These are phyloP conservation scores for Paracentrotus lividus DNA, from an alignment of 53 echinoderm and acorn worm species.

Conservation along the genomic window DNA sequence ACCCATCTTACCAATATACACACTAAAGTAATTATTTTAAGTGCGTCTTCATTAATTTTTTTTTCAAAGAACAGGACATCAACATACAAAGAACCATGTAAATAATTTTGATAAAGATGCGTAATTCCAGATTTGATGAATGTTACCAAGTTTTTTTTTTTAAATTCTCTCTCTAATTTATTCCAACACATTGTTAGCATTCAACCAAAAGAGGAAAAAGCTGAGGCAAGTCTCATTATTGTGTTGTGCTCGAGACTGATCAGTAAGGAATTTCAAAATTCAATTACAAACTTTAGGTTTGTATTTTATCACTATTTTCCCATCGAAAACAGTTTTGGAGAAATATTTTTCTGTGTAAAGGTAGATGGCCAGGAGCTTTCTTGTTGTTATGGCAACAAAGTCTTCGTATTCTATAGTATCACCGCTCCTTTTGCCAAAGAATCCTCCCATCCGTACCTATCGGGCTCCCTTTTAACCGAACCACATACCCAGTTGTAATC, in stretches of 20 bases:
- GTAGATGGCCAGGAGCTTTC: not conserved
- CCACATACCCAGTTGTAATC: constrained; percentile 61
- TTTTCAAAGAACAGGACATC: not conserved
- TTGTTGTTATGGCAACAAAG: constrained; percentile 53
- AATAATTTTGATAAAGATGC: not conserved
- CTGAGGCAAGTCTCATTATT: no score
- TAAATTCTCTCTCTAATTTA: not conserved
- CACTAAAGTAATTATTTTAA: not conserved
- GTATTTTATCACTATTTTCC: no score
- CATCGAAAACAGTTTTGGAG: not conserved
- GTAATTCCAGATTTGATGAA: not conserved
- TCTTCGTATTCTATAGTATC: constrained; percentile 59
- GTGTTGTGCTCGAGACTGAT: not conserved
- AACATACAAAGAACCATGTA: not conserved
- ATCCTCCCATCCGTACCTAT: constrained; percentile 62
- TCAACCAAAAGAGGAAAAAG: no score
- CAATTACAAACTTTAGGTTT: no score
- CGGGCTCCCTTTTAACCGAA: constrained; percentile 34
- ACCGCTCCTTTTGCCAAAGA: constrained; percentile 64
- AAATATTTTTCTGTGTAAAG: not conserved
- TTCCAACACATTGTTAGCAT: not conserved
- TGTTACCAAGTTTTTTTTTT: not conserved
- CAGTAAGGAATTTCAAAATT: not conserved
- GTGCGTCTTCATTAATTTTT: no score
- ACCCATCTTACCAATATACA: not conserved